Conservation (phyloP, 1,140 invertebrate genomes). For the Cyrtorhinus lividipennis region DNA sequence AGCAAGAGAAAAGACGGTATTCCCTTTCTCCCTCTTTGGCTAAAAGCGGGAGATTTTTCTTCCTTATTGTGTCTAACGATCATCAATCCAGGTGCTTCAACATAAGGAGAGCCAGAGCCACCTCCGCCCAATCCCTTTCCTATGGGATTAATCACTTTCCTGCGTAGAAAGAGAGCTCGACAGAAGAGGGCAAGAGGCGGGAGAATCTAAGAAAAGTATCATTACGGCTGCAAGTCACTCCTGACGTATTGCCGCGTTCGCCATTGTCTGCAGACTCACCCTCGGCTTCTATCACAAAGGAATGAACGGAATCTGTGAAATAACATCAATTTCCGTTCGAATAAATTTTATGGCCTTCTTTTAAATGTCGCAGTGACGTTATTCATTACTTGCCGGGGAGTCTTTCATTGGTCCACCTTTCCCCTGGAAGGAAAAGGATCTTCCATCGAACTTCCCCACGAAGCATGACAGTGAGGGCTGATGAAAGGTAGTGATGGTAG, state of each 20-base stretch:
- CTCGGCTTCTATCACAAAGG: neutral
- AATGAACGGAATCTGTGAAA: neutral
- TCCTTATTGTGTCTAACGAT: slow-evolving; percentile 9
- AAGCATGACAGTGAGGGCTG: no score
- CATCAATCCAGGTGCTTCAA: slow-evolving; percentile 4
- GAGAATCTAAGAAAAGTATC: neutral
- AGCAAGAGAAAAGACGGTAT: neutral
- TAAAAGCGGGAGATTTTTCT: neutral
- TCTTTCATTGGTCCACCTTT: no score
- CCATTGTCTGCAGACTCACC: neutral
- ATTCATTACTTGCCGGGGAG: no score
- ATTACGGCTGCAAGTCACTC: slow-evolving; percentile 6
- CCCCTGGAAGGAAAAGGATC: no score
- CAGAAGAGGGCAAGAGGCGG: neutral
- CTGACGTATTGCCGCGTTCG: neutral
- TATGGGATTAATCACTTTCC: slow-evolving; percentile 7
- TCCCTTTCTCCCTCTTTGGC: neutral
- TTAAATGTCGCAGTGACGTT: no score
- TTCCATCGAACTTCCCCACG: no score
- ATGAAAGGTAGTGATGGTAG: no score
- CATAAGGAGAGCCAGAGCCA: neutral
- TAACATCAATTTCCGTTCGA: slow-evolving; percentile 2
- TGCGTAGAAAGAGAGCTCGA: neutral
- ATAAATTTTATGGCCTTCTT: neutral
- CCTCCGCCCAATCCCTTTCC: neutral